A percentile compares a stretch with the other conserved stretches of the same genome.
These are phyloP conservation scores for Anneissia japonica DNA, from an alignment of 35 echinoderm and acorn worm genomes.

Conservation along the genomic window DNA sequence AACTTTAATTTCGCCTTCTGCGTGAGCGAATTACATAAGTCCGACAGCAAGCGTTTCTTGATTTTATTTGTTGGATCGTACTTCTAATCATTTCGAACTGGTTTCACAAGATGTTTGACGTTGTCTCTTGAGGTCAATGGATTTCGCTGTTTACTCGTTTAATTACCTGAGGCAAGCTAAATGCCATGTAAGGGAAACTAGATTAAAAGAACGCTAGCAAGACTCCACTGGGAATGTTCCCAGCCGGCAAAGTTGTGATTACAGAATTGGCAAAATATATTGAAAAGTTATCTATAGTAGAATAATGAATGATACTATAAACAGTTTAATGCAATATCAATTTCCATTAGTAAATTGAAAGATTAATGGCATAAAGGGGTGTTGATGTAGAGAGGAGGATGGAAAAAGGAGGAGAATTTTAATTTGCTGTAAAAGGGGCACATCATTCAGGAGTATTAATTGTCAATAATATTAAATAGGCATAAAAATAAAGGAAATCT, in stretches of 20 bases:
- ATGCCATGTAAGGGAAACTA: not conserved
- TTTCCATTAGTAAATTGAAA: not conserved
- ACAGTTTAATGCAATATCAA: not conserved
- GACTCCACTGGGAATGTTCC: not conserved
- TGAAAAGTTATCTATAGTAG: not conserved
- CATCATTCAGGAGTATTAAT: too few species aligned
- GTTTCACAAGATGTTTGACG: not conserved
- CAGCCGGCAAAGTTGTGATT: not conserved
- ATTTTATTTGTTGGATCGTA: not conserved
- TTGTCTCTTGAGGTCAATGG: not conserved
- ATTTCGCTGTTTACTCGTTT: not conserved
- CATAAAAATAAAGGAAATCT: too few species aligned
- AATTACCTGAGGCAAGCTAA: not conserved
- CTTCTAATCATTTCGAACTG: constrained; percentile 1
- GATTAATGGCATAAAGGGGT: not conserved
- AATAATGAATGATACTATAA: not conserved
- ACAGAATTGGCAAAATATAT: not conserved
- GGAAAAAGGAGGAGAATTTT: not conserved
- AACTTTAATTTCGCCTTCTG: not conserved
- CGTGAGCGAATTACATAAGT: not conserved
- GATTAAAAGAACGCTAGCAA: not conserved
- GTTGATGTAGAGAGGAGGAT: not conserved
- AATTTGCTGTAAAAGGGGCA: too few species aligned
- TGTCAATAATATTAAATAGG: too few species aligned
- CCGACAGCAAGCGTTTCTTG: not conserved